Evolutionary conservation across 2,888 invertebrate genomes (phyloP).

Genomic region (Dynastes hyllus): DNA sequence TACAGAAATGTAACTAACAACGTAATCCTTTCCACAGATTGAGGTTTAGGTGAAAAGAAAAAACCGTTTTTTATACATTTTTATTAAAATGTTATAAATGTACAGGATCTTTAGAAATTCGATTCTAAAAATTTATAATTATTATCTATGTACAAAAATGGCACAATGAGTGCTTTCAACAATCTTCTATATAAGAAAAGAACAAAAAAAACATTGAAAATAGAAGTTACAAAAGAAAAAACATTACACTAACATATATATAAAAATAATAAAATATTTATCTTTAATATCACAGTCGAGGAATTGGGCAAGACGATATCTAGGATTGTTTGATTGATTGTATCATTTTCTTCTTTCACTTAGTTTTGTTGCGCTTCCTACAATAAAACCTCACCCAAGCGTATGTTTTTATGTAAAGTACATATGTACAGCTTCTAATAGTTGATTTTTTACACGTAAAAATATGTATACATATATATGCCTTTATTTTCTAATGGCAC

Average conservation of each 20-base stretch:
- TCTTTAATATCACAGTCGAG: constrained; percentile 67
- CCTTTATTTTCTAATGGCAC: constrained; percentile 63
- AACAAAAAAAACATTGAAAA: background rate
- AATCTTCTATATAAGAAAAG: constrained; percentile 25
- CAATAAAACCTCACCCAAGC: constrained; percentile 51
- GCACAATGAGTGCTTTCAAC: constrained; percentile 60
- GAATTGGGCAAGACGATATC: constrained; percentile 67
- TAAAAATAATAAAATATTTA: constrained; percentile 52
- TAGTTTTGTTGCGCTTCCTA: constrained; percentile 42
- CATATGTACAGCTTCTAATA: constrained; percentile 34
- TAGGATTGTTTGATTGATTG: constrained; percentile 59
- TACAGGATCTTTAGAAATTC: constrained; percentile 63
- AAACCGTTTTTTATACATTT: constrained; percentile 52
- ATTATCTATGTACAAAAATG: constrained; percentile 63
- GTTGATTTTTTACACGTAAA: constrained; percentile 41
- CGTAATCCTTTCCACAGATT: no score
- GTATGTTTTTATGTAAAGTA: constrained; percentile 40
- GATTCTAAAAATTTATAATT: constrained; percentile 60
- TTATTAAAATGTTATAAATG: constrained; percentile 67
- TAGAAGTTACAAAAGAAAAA: constrained; percentile 45
- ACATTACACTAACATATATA: constrained; percentile 48
- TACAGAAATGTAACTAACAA: no score
- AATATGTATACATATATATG: constrained; percentile 61
- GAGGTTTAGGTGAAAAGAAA: background rate
- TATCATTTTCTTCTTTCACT: constrained; percentile 42